Evolutionary conservation across 2,113 vertebrate genomes (phyloP), one percentile per base, ranked within the genome.

Genomic region (Chaetodon auriga): DNA sequence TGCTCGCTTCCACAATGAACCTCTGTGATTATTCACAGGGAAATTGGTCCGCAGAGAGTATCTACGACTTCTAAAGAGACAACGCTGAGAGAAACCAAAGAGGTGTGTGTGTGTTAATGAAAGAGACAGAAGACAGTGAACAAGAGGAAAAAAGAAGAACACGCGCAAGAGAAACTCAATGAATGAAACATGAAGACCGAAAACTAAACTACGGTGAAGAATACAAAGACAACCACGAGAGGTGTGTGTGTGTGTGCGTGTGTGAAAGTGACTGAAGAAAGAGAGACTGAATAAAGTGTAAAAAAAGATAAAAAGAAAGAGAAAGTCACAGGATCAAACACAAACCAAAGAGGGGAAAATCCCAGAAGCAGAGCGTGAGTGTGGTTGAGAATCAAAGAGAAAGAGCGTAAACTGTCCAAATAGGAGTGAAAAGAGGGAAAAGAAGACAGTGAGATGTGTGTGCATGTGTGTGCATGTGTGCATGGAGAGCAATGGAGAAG

Each of bases 11-110:
- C 55, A 89, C 90, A 91, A 91, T 91, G 90, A 90, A 90, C 75
- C 70, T 1, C 45, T 4, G 53, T 46, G 82, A 91, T 88, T 92
- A 91, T 92, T 91, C 89, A 82, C 68, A 41, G 62, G 78, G 78
- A 91, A 90, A 91, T 82, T 74, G 86, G 85, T 81, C 90, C 18
- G 23, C 79, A 7, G 87, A 92, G 91, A 90, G 80, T 80, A 87
- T 90, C 84, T 85, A 80, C 53, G 57, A 85, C 77, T 90, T 88
- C 73, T 75, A 68, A 84, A 86, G 81, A 82, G 82, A 88, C 68
- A 51, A 68, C 25, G 14, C 15, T 1, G 49, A 64, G 62, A 73
- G 71, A 62, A 79, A 69, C 60, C 72, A 81, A 70, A 81, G 68
- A 57, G 81, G 63, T 46, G 68, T 46, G 69, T 57, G 69, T n/a